Evolutionary conservation across 92 coral and sea anemone genomes (phyloP).

Genomic region (Parazoanthus swiftii): DNA sequence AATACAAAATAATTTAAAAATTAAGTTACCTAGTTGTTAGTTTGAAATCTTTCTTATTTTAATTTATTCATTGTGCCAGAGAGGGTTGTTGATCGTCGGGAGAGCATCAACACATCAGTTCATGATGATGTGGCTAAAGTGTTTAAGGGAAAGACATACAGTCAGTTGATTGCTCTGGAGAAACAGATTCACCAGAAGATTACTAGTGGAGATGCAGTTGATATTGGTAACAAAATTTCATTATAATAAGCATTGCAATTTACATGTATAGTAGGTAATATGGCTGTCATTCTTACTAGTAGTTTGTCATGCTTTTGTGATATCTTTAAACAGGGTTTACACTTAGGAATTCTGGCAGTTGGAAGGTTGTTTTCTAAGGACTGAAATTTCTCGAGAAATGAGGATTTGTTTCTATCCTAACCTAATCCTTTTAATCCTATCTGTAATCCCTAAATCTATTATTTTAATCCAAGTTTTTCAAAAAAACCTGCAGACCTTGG

Average conservation of each 20-base stretch:
- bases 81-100: conserved; percentile 71
- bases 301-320: conserved; percentile 50
- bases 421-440: too few species aligned
- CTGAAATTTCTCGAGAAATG: too few species aligned
- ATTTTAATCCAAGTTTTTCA: too few species aligned
- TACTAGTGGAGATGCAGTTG: conserved; percentile 94
- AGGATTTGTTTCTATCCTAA: too few species aligned
- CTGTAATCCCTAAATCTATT: too few species aligned
- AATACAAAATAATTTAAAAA: too few species aligned
- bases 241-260: neutral
- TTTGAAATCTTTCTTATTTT: neutral
- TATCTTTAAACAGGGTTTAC: too few species aligned
- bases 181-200: conserved; percentile 90
- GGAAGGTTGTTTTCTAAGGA: too few species aligned
- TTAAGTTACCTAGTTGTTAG: too few species aligned
- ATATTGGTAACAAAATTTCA: conserved; percentile 68
- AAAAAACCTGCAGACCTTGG: too few species aligned
- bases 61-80: neutral
- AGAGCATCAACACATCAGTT: conserved; percentile 87
- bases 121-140: conserved; percentile 83
- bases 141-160: conserved; percentile 83
- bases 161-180: conserved; percentile 81
- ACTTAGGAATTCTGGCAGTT: too few species aligned
- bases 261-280: neutral
- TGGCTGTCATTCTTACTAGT: neutral